Evolutionary conservation across 2,113 vertebrate species (phyloP).

Genomic region (Poecile atricapillus): DNA sequence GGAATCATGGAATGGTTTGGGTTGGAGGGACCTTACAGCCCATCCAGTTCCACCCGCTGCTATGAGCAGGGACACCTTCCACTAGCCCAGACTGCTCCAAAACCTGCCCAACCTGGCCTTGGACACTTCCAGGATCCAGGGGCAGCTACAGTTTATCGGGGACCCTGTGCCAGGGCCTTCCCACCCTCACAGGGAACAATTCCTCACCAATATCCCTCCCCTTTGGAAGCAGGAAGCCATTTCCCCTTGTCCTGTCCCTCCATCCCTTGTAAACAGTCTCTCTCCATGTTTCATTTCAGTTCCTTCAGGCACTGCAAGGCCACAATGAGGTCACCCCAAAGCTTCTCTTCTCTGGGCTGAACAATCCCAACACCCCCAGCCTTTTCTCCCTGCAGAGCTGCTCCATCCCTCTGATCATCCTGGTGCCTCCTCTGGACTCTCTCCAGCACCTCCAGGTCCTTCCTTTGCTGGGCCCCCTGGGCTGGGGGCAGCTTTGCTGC

Average conservation of each 20-base stretch:
- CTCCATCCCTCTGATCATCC: background rate
- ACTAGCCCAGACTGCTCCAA: rapidly evolving
- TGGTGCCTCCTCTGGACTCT: background rate
- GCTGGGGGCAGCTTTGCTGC: background rate
- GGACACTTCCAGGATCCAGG: background rate
- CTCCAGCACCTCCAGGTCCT: background rate
- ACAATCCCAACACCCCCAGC: background rate
- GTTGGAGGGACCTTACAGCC: background rate
- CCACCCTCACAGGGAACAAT: rapidly evolving
- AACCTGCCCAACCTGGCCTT: rapidly evolving
- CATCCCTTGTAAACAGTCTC: background rate
- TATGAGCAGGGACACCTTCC: background rate
- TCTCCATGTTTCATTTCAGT: rapidly evolving
- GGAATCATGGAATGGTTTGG: background rate
- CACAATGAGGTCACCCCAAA: rapidly evolving
- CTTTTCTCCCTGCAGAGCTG: background rate
- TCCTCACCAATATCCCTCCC: rapidly evolving
- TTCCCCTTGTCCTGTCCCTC: rapidly evolving
- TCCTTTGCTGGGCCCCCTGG: background rate
- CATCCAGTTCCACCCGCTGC: background rate
- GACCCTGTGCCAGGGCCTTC: background rate
- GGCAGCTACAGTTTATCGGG: background rate
- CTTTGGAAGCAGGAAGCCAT: no score
- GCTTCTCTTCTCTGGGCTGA: background rate
- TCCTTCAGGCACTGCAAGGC: background rate